Evolutionary conservation across 1,140 invertebrate species (phyloP).

Genomic region (Stegodyphus dumicola): DNA sequence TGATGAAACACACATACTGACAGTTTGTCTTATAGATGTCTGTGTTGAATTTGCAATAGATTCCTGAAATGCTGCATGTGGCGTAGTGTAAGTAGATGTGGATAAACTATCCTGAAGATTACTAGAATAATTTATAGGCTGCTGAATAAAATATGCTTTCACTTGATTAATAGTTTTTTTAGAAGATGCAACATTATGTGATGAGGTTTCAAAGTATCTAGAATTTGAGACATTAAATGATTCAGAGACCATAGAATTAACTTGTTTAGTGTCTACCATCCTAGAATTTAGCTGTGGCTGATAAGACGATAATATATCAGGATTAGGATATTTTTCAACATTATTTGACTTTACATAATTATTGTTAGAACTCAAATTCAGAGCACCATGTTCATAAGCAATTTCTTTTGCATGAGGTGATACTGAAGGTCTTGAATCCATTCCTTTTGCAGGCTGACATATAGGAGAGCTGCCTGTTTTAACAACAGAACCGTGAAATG

Average conservation of each 20-base stretch:
- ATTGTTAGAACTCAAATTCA: conserved; percentile 2
- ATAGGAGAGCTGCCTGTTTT: background rate
- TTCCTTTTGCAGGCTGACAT: background rate
- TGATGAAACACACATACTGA: background rate
- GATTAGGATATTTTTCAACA: background rate
- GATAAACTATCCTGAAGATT: background rate
- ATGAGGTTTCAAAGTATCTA: background rate
- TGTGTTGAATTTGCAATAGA: background rate
- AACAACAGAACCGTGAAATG: background rate
- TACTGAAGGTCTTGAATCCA: background rate
- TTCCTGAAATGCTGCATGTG: background rate
- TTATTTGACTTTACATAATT: background rate
- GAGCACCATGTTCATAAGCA: background rate
- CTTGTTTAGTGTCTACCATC: background rate
- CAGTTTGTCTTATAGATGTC: background rate
- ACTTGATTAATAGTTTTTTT: no score
- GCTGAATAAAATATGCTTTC: background rate
- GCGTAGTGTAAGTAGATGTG: background rate
- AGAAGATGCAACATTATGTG: no score
- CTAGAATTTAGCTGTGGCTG: background rate
- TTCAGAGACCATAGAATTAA: background rate
- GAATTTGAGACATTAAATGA: background rate
- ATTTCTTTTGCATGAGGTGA: background rate
- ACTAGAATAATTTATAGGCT: background rate
- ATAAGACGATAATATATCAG: background rate